Evolutionary conservation across 2,888 invertebrate species (phyloP), one percentile per base, ranked within the genome.

Genomic region (Eupithecia centaureata): DNA sequence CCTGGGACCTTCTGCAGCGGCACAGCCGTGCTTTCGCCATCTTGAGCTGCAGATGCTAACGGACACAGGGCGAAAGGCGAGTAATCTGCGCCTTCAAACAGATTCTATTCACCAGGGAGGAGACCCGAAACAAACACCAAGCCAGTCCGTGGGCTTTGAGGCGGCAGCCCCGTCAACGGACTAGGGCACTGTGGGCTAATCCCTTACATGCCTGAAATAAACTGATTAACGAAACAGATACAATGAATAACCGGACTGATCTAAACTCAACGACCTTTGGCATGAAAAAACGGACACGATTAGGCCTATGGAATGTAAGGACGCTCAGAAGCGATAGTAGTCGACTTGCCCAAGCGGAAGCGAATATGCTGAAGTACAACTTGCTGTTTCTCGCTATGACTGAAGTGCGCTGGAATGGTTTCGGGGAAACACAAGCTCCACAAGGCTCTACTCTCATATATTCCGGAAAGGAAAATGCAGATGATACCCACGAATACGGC

Each of bases 231-330:
- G n/a, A 65, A 63, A 67, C 47, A 64, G 32, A 69, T 18, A 47
- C 47, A 47, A 22, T 47, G 22, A n/a, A 47, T 18, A 47, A 47
- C 22, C 47, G 47, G 47, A 47, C 47, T 22, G 47, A 22, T 22
- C 47, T 10, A 2, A 47, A 74, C 76, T 69, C 67, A 70, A 71
- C 72, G 73, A 71, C 52, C n/a, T 42, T 42, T 42, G 42, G 42
- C 42, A 42, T 76, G 76, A 79, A 76, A 71, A 76, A 60, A 74
- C 15, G 42, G 42, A 42, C 42, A 42, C 42, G 42, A 42, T n/a
- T 42, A n/a, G 42, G n/a, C n/a, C n/a, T 15, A 5, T 42, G 42
- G 42, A 42, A 42, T 42, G 42, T 42, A n/a, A 15, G 42, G n/a
- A 42, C 42, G n/a, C n/a, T 42, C n/a, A 30, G 30, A 5, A 42